These are phyloP conservation scores for Ennomos quercinarius DNA, from an alignment of 2,888 invertebrate species.

Conservation along the genomic window DNA sequence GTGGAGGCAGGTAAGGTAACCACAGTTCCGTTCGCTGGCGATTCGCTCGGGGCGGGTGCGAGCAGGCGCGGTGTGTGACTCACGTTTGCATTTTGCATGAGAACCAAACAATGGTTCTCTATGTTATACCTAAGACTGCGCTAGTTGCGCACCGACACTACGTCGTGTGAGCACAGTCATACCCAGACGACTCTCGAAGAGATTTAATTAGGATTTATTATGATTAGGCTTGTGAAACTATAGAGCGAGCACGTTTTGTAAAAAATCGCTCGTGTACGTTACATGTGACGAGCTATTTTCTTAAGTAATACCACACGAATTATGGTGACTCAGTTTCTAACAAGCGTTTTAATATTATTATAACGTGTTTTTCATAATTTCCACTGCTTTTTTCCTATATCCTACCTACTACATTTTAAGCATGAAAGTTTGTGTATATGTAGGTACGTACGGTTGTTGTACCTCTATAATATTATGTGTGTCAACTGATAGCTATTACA, in stretches of 20 bases:
- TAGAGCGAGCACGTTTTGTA: constrained; percentile 24
- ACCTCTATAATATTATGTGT: no score
- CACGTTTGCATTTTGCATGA: constrained; percentile 72
- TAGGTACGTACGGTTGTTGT: no score
- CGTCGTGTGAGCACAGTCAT: constrained; percentile 11
- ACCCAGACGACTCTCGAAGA: constrained; percentile 30
- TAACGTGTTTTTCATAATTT: background rate
- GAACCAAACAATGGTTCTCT: constrained; percentile 63
- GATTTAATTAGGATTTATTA: constrained; percentile 40
- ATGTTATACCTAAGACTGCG: constrained; percentile 20
- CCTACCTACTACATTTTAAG: no score
- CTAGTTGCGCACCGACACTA: constrained; percentile 28
- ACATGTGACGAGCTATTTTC: constrained; percentile 28
- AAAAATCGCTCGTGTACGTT: constrained; percentile 5
- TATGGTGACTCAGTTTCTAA: background rate
- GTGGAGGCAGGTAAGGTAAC: constrained; percentile 49
- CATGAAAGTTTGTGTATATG: no score
- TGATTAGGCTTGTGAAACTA: constrained; percentile 28
- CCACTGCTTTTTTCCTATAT: no score
- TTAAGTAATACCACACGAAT: constrained; percentile 14
- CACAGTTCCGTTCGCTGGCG: constrained; percentile 53
- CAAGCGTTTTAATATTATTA: background rate
- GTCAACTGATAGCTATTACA: no score
- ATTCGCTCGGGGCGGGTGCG: constrained; percentile 49
- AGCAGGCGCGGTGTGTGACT: constrained; percentile 45